Conservation (phyloP, 2,888 invertebrate species). For the Labia minor region DNA sequence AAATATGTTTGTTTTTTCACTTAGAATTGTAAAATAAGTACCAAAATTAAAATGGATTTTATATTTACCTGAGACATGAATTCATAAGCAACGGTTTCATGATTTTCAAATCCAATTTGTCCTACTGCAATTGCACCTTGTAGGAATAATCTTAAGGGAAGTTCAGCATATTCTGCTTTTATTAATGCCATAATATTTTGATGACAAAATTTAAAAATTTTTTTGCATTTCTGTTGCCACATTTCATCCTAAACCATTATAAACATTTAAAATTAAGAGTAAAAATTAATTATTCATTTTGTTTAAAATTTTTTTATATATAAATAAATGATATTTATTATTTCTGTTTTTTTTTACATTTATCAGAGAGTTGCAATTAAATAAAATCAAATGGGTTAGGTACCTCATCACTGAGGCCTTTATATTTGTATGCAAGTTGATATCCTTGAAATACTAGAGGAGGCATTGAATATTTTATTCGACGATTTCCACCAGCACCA, state of each 20-base stretch:
- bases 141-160: conserved; percentile 85
- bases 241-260: conserved; percentile 63
- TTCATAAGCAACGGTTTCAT: conserved; percentile 96
- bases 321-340: conserved; percentile 16
- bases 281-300: no score
- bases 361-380: no score
- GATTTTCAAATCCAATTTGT: conserved; percentile 84
- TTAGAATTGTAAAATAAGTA: conserved; percentile 14
- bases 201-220: conserved; percentile 96
- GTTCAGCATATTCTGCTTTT: conserved; percentile 88
- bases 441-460: conserved; percentile 91
- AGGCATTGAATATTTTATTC: conserved; percentile 85
- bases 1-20: neutral
- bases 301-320: no score
- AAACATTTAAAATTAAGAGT: conserved; percentile 20
- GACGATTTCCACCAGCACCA: conserved; percentile 75
- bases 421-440: conserved; percentile 74
- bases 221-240: conserved; percentile 97
- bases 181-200: conserved; percentile 88
- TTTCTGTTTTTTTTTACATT: no score
- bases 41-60: neutral
- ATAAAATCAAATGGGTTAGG: no score
- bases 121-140: conserved; percentile 92
- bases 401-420: conserved; percentile 61
- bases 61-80: conserved; percentile 71